phyloP scores from a whole-genome alignment of 64 coral and sea anemone genomes.

The Pocillopora damicornis region DNA sequence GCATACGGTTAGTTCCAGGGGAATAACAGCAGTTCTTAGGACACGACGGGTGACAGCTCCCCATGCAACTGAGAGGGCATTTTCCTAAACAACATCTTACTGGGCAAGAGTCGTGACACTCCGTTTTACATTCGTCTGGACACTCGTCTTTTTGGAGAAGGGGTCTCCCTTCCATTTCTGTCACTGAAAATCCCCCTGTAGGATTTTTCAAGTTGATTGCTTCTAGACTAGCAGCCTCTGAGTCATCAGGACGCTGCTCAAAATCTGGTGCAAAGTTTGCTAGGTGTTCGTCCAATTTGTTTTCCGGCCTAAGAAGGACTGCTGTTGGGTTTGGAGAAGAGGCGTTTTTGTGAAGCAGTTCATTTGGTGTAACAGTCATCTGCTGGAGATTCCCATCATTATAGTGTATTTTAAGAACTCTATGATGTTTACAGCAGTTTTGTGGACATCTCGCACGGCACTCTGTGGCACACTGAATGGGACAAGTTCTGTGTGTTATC shows the following conservation, averaged over 20 bases:
- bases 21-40: constrained; percentile 57
- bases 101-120: constrained; percentile 23
- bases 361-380: background rate
- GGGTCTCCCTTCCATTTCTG: constrained; percentile 1
- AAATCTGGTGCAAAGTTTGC: constrained; percentile 35
- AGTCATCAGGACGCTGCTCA: background rate
- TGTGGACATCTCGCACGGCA: constrained; percentile 58
- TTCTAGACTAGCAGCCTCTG: background rate
- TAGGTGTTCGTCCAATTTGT: background rate
- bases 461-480: constrained; percentile 26
- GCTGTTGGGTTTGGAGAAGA: constrained; percentile 1
- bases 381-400: constrained; percentile 21
- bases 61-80: constrained; percentile 48
- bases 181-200: background rate
- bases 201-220: constrained; percentile 24
- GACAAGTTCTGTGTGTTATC: constrained; percentile 60
- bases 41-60: constrained; percentile 50
- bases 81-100: constrained; percentile 4
- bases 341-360: background rate
- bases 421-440: constrained; percentile 74
- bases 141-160: constrained; percentile 4
- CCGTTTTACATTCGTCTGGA: constrained; percentile 3
- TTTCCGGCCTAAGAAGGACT: constrained; percentile 37
- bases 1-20: constrained; percentile 2
- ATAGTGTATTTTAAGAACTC: constrained; percentile 25